Conservation (phyloP, 2,888 invertebrate genomes). For the Oegoconia quadripuncta region DNA sequence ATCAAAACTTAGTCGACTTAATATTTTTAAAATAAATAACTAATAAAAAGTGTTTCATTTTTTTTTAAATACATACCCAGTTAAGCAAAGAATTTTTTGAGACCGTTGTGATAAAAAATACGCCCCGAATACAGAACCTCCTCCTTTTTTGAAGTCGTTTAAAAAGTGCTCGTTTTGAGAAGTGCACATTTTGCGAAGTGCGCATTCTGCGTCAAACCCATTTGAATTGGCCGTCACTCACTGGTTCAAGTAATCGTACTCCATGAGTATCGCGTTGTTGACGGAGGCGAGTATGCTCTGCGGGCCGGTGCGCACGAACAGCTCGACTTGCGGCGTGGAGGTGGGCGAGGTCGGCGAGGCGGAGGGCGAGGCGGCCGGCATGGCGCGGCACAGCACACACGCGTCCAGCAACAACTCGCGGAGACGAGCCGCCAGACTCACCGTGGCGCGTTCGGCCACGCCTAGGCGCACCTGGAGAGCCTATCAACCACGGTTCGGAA, state of each 20-base stretch:
- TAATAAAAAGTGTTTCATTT: too few species aligned
- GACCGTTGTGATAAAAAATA: too few species aligned
- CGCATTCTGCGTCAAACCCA: too few species aligned
- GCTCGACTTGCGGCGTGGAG: constrained; percentile 79
- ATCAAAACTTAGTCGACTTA: too few species aligned
- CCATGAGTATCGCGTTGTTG: constrained; percentile 83
- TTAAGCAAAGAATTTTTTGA: too few species aligned
- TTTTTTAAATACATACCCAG: too few species aligned
- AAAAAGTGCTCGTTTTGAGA: too few species aligned
- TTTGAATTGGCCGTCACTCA: too few species aligned
- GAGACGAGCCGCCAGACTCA: constrained; percentile 74
- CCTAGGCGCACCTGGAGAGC: constrained; percentile 79
- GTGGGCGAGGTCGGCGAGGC: constrained; percentile 42
- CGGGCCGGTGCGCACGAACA: constrained; percentile 83
- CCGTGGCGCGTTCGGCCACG: constrained; percentile 73
- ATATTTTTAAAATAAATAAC: too few species aligned
- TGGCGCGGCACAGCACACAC: constrained; percentile 65
- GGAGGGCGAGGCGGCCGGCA: constrained; percentile 30
- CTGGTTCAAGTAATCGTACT: constrained; percentile 75
- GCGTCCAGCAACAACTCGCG: constrained; percentile 78
- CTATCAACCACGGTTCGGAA: constrained; percentile 36
- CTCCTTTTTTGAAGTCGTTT: too few species aligned
- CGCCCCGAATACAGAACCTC: too few species aligned
- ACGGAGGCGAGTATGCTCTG: constrained; percentile 83
- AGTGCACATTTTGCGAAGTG: too few species aligned